Base-by-base conservation (phyloP, 2,888 invertebrate species). In the Trichopoda pennipes region DNA sequence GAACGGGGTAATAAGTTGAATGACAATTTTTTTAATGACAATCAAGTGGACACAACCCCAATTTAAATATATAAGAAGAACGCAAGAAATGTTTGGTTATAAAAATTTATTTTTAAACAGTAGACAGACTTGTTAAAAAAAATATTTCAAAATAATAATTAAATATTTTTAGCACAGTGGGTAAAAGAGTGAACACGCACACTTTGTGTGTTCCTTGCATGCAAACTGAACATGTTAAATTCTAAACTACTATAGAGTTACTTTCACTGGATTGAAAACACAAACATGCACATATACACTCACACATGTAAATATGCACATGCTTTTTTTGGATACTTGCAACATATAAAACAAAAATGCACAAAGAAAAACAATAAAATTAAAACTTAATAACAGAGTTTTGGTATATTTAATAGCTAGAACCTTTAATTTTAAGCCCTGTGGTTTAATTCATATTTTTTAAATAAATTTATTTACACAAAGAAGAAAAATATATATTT, bases 1-100 rank as follows among this genome's bases (percentile, higher is more conserved):
- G 61, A 77, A 77, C 35, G 63, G 23, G 70, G 69, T 56, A 77
- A 63, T 69, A 70, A 77, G 63, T 63, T 70, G 55, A 63, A 70
- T 56, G 70, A 77, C 55, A 70, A 77, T 63, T 77, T 77, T 63
- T 56, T 55, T 55, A 61, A 17, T 16, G 19, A 21, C 2, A 51
- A 8, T n/a, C 51, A 69, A 35, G 61, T 55, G 21, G 17, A 19
- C 55, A 63, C 49, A 61, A 32, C 14, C 42, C 16, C 1, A 14
- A 16, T 2, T 44, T 4, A 4, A 3, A 0, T 16, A n/a, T 3
- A 12, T 38, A 2, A n/a, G 2, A 44, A 16, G 16, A n/a, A 44
- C 16, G 6, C 14, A 44, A 44, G 14, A n/a, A 6, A 44, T 4
- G 16, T 44, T 44, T 44, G 16, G 42, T 7, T n/a, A n/a, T n/a